Percentiles rank a stretch among this genome's conserved stretches.
Conservation (phyloP, 2,113 vertebrate species). For the Hydropotes inermis region DNA sequence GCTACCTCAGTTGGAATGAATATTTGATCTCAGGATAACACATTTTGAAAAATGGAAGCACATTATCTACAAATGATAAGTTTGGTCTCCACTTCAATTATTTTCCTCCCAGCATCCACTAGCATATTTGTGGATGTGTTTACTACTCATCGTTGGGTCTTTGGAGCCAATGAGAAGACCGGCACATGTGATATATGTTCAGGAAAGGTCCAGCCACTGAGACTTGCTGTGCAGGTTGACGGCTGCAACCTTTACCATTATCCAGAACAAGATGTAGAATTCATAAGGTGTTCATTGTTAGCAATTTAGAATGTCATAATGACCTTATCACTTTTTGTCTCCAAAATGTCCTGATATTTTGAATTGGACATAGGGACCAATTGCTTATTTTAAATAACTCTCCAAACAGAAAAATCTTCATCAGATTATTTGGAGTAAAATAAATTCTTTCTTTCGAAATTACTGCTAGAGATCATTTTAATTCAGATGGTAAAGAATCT, state of each 20-base stretch:
- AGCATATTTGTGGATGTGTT: neutral
- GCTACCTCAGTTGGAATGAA: neutral
- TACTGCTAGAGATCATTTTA: neutral
- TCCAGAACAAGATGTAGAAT: neutral
- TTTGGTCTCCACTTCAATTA: neutral
- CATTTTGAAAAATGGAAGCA: neutral
- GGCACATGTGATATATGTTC: neutral
- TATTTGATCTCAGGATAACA: constrained; percentile 16
- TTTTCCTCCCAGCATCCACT: neutral
- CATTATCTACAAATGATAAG: neutral
- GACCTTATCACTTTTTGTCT: neutral
- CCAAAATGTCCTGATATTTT: neutral
- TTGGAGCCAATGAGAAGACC: neutral
- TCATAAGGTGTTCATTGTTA: neutral
- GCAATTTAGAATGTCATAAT: neutral
- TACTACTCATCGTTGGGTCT: neutral
- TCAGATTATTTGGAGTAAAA: neutral
- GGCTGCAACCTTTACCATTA: neutral
- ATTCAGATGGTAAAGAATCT: neutral
- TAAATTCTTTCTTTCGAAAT: neutral
- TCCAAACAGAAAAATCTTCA: neutral
- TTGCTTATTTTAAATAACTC: neutral
- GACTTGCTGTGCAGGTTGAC: neutral
- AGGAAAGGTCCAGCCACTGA: neutral
- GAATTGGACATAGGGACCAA: neutral